These are phyloP conservation scores for Drosophila auraria DNA, from an alignment of 1,140 invertebrate species.

Conservation along the genomic window DNA sequence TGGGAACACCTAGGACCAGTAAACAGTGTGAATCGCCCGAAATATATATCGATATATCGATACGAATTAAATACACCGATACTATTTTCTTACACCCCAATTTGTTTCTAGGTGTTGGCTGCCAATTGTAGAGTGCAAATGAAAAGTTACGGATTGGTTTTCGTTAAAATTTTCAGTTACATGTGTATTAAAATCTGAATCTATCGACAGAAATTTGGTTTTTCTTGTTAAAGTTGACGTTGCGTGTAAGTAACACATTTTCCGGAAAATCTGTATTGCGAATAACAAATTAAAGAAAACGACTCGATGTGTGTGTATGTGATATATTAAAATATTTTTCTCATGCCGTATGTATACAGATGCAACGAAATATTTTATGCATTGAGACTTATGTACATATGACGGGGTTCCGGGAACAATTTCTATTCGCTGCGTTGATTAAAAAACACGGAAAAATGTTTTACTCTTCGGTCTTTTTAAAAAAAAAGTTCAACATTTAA, in stretches of 20 bases:
- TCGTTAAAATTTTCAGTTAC: constrained; percentile 53
- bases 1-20: background rate
- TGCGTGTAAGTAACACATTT: constrained; percentile 53
- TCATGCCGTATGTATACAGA: constrained; percentile 34
- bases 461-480: constrained; percentile 25
- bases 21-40: constrained; percentile 1
- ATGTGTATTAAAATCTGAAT: constrained; percentile 57
- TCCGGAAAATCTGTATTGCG: constrained; percentile 13
- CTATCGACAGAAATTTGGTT: constrained; percentile 23
- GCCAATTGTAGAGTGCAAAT: constrained; percentile 78
- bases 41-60: constrained; percentile 27
- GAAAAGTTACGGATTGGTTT: constrained; percentile 67
- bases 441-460: constrained; percentile 30
- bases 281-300: constrained; percentile 31
- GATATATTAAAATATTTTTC: constrained; percentile 44
- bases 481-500: constrained; percentile 66
- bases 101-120: constrained; percentile 74
- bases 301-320: constrained; percentile 55
- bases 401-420: constrained; percentile 6
- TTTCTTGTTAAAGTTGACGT: constrained; percentile 25
- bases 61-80: constrained; percentile 36
- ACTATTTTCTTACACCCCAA: constrained; percentile 47
- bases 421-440: constrained; percentile 9
- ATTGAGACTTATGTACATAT: constrained; percentile 10
- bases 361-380: constrained; percentile 26